These are phyloP conservation scores for Drosophila lacertosa DNA, from an alignment of 1,140 invertebrate species.

Conservation along the genomic window DNA sequence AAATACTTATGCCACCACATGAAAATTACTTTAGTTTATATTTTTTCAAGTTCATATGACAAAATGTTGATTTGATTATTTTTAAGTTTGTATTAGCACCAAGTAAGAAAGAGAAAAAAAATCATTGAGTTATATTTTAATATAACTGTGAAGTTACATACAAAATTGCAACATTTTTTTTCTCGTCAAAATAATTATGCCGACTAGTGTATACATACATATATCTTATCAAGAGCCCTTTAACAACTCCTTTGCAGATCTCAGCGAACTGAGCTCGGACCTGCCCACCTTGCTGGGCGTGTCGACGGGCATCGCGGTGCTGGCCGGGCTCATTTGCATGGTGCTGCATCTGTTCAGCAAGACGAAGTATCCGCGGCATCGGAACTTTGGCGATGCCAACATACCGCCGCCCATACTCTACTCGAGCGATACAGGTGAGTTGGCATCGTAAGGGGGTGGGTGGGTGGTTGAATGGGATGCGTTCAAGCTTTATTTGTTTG, in stretches of 20 bases:
- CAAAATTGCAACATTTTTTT: too few species aligned
- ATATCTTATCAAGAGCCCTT: background rate
- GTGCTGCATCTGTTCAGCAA: constrained; percentile 92
- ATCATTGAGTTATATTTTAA: too few species aligned
- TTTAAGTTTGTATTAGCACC: too few species aligned
- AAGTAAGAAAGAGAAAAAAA: too few species aligned
- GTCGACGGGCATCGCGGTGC: constrained; percentile 91
- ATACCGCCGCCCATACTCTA: constrained; percentile 92
- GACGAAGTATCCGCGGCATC: constrained; percentile 88
- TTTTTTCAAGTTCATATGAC: too few species aligned
- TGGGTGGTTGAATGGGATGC: background rate
- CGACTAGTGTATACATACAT: too few species aligned
- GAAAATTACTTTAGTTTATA: too few species aligned
- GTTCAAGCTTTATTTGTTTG: background rate
- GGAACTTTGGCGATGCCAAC: constrained; percentile 92
- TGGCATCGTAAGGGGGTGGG: too few species aligned
- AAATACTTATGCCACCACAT: too few species aligned
- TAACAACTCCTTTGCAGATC: constrained; percentile 85
- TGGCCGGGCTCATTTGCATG: constrained; percentile 93
- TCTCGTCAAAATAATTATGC: too few species aligned
- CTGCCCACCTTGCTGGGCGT: constrained; percentile 92
- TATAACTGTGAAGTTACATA: too few species aligned
- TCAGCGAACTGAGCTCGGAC: constrained; percentile 92
- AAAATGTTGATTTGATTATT: too few species aligned
- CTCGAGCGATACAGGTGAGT: constrained; percentile 90